Conservation (phyloP, 2,888 invertebrate species). For the Heterodera filipjevi region DNA sequence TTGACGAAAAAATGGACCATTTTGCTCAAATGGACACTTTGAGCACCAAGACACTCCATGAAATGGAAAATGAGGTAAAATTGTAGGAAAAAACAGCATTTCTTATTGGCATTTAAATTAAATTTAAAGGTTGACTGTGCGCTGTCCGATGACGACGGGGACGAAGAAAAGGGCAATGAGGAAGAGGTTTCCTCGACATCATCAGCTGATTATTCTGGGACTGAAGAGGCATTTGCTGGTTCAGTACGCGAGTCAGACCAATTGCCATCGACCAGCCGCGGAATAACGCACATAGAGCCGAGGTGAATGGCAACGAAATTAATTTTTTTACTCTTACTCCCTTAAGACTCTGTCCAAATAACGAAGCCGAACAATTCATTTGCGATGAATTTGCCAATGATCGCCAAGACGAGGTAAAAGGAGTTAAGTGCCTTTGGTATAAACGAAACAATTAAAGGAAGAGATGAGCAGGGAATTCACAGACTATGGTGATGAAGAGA, state of each 20-base stretch:
- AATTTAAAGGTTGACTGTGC: conserved; percentile 19
- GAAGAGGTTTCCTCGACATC: background rate
- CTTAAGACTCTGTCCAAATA: background rate
- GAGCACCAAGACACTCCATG: conserved; percentile 32
- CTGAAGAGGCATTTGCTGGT: background rate
- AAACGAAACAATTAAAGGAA: background rate
- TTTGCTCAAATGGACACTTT: conserved; percentile 33
- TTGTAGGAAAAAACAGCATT: background rate
- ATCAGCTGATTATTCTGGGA: background rate
- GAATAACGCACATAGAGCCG: background rate
- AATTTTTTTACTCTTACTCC: background rate
- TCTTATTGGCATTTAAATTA: background rate
- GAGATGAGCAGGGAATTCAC: background rate
- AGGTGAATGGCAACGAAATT: background rate
- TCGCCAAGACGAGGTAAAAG: background rate
- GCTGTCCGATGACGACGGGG: conserved; percentile 18
- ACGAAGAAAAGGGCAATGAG: background rate
- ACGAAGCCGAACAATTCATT: background rate
- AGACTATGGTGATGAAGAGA: conserved; percentile 5
- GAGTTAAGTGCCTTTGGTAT: background rate
- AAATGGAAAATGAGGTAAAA: conserved; percentile 53
- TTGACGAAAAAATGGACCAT: conserved; percentile 26
- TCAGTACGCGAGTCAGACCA: background rate
- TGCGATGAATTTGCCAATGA: background rate
- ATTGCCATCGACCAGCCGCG: background rate